These are phyloP conservation scores for Lutraria rhynchaena DNA, from an alignment of 1,140 invertebrate species.

Conservation along the genomic window DNA sequence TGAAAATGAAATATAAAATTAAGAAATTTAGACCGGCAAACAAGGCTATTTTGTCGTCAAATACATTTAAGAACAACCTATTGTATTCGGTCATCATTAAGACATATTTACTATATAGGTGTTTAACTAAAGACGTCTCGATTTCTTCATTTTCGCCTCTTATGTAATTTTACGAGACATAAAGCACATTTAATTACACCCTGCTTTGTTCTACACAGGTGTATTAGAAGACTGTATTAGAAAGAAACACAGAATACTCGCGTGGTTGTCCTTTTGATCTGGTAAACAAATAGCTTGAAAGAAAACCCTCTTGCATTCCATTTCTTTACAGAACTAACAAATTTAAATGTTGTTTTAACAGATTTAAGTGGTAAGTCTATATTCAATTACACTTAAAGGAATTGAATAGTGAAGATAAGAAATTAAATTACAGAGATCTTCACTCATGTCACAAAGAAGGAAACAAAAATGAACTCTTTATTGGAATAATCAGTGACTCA, in stretches of 20 bases:
- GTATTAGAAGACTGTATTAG: background rate
- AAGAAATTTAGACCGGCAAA: too few relatives aligned
- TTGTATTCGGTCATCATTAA: background rate
- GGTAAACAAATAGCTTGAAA: conserved; percentile 3
- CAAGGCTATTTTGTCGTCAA: background rate
- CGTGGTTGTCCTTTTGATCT: conserved; percentile 55
- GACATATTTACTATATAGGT: conserved; percentile 25
- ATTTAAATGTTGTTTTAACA: conserved; percentile 52
- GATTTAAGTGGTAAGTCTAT: conserved; percentile 44
- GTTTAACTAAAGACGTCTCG: conserved; percentile 33
- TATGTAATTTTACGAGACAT: conserved; percentile 43
- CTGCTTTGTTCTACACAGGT: conserved; percentile 37
- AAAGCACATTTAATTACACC: conserved; percentile 42
- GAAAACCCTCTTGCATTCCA: conserved; percentile 32
- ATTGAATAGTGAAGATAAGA: conserved; percentile 45
- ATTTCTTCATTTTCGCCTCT: conserved; percentile 39
- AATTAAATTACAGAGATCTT: conserved; percentile 50
- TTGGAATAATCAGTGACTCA: background rate
- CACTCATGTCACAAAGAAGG: conserved; percentile 12
- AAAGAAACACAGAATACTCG: conserved; percentile 32
- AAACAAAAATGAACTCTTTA: conserved; percentile 35
- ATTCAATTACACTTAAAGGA: conserved; percentile 56
- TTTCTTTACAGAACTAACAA: conserved; percentile 9
- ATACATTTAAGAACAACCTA: too few relatives aligned
- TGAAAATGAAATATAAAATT: too few relatives aligned